A percentile compares a stretch with the other conserved stretches of the same genome.
These are phyloP conservation scores for Ctenodactylus gundi DNA, from an alignment of 2,113 vertebrate genomes.

Conservation along the genomic window DNA sequence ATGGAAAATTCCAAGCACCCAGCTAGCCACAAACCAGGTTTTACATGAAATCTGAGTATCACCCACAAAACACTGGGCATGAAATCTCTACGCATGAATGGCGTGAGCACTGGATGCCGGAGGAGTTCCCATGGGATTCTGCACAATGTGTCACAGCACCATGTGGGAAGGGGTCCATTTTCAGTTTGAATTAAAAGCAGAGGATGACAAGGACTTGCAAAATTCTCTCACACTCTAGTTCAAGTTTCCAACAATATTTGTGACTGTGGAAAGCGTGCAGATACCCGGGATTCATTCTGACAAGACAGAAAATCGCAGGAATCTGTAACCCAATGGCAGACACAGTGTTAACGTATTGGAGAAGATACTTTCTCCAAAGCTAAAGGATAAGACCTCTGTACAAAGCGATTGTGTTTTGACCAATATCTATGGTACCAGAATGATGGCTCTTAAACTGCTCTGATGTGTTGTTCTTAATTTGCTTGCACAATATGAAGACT, in stretches of 20 bases:
- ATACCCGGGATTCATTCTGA: neutral
- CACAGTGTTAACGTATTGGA: neutral
- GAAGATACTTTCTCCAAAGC: neutral
- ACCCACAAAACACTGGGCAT: neutral
- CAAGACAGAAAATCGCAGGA: neutral
- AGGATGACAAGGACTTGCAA: neutral
- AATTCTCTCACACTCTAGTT: neutral
- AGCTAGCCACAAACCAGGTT: neutral
- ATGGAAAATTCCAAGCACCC: neutral
- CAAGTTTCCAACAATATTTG: neutral
- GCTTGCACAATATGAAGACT: neutral
- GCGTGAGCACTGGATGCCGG: neutral
- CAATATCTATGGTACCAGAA: neutral
- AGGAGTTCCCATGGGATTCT: neutral
- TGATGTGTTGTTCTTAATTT: neutral
- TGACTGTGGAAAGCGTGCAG: neutral
- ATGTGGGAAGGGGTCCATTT: neutral
- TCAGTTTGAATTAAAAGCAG: neutral
- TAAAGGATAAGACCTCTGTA: neutral
- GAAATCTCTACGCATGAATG: neutral
- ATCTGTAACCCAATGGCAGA: neutral
- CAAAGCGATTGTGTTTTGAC: neutral
- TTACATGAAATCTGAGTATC: neutral
- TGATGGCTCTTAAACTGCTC: neutral
- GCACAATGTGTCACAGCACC: fast-evolving